Evolutionary conservation across 2,888 invertebrate genomes (phyloP).

Genomic region (Teinopalpus imperialis): DNA sequence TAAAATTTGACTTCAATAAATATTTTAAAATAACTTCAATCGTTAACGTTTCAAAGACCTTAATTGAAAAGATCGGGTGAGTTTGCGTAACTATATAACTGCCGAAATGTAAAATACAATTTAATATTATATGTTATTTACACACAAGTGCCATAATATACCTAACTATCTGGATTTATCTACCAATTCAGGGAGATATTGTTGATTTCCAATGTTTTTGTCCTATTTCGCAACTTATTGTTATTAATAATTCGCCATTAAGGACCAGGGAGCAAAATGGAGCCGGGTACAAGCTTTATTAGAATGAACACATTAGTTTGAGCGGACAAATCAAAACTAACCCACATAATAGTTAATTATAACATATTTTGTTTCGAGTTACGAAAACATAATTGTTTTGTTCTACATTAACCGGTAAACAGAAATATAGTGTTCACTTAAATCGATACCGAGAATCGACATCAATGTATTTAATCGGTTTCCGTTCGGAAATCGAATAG

Average conservation of each 20-base stretch:
- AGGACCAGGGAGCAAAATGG: not conserved
- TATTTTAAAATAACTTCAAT: slow-evolving; percentile 20
- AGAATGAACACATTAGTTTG: slow-evolving; percentile 11
- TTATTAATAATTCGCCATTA: slow-evolving; percentile 14
- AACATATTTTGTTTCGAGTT: slow-evolving; percentile 20
- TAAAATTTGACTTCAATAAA: not conserved
- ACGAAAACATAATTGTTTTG: slow-evolving; percentile 24
- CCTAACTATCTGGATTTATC: slow-evolving; percentile 54
- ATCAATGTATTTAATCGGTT: slow-evolving; percentile 10
- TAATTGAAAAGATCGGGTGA: slow-evolving; percentile 27
- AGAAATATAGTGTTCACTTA: slow-evolving; percentile 10
- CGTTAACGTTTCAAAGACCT: slow-evolving; percentile 6
- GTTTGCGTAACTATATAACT: slow-evolving; percentile 43
- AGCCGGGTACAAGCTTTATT: slow-evolving; percentile 13
- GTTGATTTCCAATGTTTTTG: slow-evolving; percentile 26
- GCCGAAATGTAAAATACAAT: slow-evolving; percentile 55
- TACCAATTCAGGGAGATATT: slow-evolving; percentile 52
- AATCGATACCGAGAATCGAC: slow-evolving; percentile 15
- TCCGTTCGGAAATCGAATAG: slow-evolving; percentile 5
- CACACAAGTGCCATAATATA: slow-evolving; percentile 72
- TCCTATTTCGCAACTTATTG: slow-evolving; percentile 29
- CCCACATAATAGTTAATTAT: slow-evolving; percentile 24
- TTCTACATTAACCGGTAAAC: slow-evolving; percentile 21
- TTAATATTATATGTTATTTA: slow-evolving; percentile 54
- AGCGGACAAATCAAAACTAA: slow-evolving; percentile 18